Evolutionary conservation across 2,888 invertebrate species (phyloP), one percentile per base, ranked within the genome.

Genomic region (Saturnia japonica): DNA sequence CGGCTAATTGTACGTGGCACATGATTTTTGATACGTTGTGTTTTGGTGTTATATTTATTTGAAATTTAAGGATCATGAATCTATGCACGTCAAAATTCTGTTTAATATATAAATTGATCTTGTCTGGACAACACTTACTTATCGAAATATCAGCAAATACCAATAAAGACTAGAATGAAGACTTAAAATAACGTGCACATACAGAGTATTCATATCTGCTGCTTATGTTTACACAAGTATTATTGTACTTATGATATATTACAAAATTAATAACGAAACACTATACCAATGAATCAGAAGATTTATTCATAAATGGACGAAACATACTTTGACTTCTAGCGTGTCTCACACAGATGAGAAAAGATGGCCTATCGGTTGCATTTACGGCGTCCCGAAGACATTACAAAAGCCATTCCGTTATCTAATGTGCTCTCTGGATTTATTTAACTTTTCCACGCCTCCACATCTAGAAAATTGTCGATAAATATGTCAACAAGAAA

Each of bases 391-490:
- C 91, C 91, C 91, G 88, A 93, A 93, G 86, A 93, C 93, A 93
- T 93, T 94, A 93, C 91, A 91, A 91, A 91, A 89, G 90, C 93
- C 88, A 92, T 94, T 93, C 87, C 89, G 88, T 91, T 93, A 93
- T 93, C 93, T 93, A 91, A 93, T 91, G 93, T 89, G 86, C 89
- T 84, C 84, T 80, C 88, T 88, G 88, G 92, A 93, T 93, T 92
- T 93, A 94, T 93, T 93, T 92, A 91, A 91, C 90, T 88, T 91
- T 91, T 91, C 88, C 91, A 91, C 91, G 91, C 91, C 91, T 88
- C 85, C 86, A 84, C 89, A 90, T 91, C 91, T 89, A 85, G 87
- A 86, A 86, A 90, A 91, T 89, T 89, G 88, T 85, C 88, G 88
- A 92, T 91, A 91, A 91, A 91, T 82, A 90, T 91, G 92, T 91